These are phyloP conservation scores for Vultur gryphus DNA, from an alignment of 2,797 vertebrate genomes.

Conservation along the genomic window DNA sequence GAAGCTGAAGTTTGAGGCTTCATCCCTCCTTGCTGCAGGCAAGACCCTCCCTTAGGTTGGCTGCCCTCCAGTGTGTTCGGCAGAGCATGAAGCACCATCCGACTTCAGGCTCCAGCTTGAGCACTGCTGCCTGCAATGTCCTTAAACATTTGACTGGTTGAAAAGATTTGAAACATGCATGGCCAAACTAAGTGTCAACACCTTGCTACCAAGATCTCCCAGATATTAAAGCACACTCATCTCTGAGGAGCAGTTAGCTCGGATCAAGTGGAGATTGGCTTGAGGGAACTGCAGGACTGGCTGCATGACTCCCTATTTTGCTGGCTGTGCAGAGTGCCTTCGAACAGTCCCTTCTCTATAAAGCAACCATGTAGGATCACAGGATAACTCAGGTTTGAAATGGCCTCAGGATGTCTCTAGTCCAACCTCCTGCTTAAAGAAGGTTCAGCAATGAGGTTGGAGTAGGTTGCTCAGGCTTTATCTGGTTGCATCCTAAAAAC, in stretches of 20 bases:
- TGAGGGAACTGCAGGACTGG: not conserved
- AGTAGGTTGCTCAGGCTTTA: not conserved
- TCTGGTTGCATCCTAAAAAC: accelerated
- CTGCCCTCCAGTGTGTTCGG: not conserved
- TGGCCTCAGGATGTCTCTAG: accelerated
- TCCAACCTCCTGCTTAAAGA: not conserved
- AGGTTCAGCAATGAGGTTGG: not conserved
- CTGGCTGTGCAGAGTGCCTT: not conserved
- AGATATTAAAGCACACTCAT: not conserved
- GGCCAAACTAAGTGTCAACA: not conserved
- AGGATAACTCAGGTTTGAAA: not conserved
- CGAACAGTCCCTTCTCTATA: not conserved
- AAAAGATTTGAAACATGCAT: not conserved
- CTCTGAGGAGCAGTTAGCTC: not conserved
- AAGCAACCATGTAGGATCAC: not conserved
- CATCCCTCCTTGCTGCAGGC: not conserved
- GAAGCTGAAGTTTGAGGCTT: not conserved
- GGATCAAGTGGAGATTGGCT: not conserved
- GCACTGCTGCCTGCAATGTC: not conserved
- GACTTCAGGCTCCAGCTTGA: not conserved
- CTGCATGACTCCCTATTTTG: not conserved
- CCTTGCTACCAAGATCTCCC: not conserved
- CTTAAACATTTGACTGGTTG: not conserved
- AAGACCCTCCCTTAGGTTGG: not conserved
- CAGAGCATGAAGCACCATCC: not conserved